phyloP scores from a whole-genome alignment of 2,797 vertebrate species.

The Sebastolobus altivelis region DNA sequence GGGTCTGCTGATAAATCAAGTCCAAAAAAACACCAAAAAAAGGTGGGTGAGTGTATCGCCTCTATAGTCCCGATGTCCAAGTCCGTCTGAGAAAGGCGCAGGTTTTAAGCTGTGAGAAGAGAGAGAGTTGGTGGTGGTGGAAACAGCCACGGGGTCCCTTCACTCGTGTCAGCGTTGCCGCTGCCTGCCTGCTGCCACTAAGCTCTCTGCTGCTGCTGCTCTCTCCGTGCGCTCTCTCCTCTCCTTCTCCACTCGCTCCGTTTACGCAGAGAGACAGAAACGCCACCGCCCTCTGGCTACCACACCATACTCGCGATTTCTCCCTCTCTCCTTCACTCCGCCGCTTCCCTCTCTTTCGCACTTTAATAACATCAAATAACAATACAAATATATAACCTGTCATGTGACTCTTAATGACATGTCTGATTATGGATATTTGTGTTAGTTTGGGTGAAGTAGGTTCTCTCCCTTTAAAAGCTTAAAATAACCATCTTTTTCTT shows the following conservation, averaged over 20 bases:
- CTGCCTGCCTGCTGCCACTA: conserved; percentile 61
- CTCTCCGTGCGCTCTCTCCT: conserved; percentile 47
- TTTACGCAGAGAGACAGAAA: conserved; percentile 80
- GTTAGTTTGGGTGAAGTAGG: neutral
- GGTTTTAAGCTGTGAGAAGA: conserved; percentile 47
- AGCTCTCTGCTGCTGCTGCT: conserved; percentile 35
- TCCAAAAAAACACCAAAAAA: conserved; percentile 23
- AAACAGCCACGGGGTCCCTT: conserved; percentile 56
- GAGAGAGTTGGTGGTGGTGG: conserved; percentile 31
- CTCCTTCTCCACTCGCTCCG: conserved; percentile 61
- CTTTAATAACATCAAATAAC: neutral
- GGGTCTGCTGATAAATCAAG: conserved; percentile 48
- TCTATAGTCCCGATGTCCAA: conserved; percentile 44
- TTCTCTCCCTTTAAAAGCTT: neutral
- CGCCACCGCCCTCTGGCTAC: conserved; percentile 84
- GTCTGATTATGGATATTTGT: too few species aligned
- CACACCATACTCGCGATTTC: conserved; percentile 35
- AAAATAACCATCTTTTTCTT: neutral
- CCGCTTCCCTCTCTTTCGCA: neutral
- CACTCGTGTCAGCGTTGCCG: conserved; percentile 63
- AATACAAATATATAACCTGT: neutral
- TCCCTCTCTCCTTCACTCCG: conserved; percentile 13
- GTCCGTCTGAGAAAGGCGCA: conserved; percentile 50
- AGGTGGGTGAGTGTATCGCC: conserved; percentile 18
- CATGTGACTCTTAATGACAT: neutral